Conservation (phyloP, 2,797 vertebrate species). For the Hemibagrus guttatus region DNA sequence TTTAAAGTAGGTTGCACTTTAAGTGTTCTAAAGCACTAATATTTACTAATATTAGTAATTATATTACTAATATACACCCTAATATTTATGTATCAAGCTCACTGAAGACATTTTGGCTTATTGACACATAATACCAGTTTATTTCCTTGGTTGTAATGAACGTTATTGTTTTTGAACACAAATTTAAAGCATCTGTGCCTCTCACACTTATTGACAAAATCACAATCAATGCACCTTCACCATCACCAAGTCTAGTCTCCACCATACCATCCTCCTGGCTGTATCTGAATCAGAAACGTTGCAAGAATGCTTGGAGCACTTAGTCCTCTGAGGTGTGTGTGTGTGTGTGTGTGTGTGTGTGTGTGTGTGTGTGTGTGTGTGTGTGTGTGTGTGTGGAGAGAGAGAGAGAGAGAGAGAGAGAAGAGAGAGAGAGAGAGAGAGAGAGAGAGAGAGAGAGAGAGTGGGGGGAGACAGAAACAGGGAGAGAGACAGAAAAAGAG, state of each 20-base stretch:
- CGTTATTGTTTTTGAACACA: constrained; percentile 1
- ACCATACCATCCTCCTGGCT: not conserved
- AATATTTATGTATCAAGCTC: not conserved
- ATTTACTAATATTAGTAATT: too few relatives aligned
- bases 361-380: too few relatives aligned
- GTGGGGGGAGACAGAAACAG: too few relatives aligned
- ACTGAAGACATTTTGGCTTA: not conserved
- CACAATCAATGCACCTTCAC: not conserved
- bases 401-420: too few relatives aligned
- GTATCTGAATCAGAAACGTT: not conserved
- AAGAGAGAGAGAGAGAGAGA: too few relatives aligned
- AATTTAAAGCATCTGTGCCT: not conserved
- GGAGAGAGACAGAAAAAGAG: too few relatives aligned
- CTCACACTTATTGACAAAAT: not conserved
- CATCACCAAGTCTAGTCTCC: not conserved
- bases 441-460: too few relatives aligned
- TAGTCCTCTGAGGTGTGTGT: not conserved
- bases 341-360: not conserved
- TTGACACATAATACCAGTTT: not conserved
- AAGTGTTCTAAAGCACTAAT: not conserved
- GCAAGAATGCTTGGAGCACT: not conserved
- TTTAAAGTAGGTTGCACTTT: not conserved
- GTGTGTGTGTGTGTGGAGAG: too few relatives aligned
- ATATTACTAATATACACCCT: too few relatives aligned
- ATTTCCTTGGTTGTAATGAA: not conserved